A percentile compares a stretch with the other conserved stretches of the same genome.
Evolutionary conservation across 1,140 invertebrate species (phyloP).

Genomic region (Anagrus nilaparvatae): DNA sequence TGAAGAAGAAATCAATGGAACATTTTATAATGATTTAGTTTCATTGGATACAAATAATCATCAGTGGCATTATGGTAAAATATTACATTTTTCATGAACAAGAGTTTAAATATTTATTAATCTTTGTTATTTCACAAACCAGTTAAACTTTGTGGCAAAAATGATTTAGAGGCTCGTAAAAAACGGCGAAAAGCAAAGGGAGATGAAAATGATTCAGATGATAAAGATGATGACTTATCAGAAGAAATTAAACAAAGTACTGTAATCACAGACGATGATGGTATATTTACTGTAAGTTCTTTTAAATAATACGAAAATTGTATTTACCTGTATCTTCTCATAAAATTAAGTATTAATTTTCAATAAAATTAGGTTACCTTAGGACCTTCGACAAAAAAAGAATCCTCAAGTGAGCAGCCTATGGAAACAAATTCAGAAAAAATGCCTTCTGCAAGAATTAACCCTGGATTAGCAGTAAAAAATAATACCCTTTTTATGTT

Average conservation of each 20-base stretch:
- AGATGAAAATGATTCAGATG: conserved; percentile 19
- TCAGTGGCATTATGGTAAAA: conserved; percentile 52
- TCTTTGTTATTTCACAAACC: not conserved
- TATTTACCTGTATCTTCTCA: conserved; percentile 4
- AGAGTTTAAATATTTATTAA: not conserved
- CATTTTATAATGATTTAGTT: conserved; percentile 76
- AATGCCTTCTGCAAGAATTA: conserved; percentile 71
- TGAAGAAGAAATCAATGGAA: conserved; percentile 68
- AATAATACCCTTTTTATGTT: conserved; percentile 73
- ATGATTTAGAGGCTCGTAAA: conserved; percentile 30
- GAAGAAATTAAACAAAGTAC: conserved; percentile 26
- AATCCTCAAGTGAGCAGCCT: not conserved
- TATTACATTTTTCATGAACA: conserved; percentile 4
- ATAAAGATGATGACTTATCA: conserved; percentile 26
- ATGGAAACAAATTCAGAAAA: conserved; percentile 40
- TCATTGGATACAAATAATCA: conserved; percentile 65
- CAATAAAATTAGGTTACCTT: conserved; percentile 27
- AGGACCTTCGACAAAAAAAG: conserved; percentile 22
- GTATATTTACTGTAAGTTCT: conserved; percentile 32
- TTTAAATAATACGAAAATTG: not conserved
- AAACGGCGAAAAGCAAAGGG: conserved; percentile 36
- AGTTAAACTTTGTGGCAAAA: conserved; percentile 45
- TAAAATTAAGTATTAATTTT: conserved; percentile 10
- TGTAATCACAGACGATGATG: conserved; percentile 27
- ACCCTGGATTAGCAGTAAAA: conserved; percentile 66